Evolutionary conservation across 2,888 invertebrate genomes (phyloP).

Genomic region (Brachyopa scutellaris): DNA sequence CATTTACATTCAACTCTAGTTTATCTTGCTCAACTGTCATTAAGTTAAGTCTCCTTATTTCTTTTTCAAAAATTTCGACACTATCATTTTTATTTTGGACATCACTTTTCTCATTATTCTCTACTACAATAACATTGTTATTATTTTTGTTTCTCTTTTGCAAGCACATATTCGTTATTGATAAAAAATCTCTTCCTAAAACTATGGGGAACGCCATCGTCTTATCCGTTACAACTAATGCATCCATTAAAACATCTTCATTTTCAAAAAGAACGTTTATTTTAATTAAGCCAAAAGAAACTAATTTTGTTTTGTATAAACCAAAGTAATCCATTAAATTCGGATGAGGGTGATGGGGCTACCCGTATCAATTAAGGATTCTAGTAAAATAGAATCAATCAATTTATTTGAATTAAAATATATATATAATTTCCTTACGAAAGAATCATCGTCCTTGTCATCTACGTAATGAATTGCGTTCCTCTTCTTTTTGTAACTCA

Average conservation of each 20-base stretch:
- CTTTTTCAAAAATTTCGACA: no score
- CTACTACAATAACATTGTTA: background rate
- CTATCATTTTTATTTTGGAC: no score
- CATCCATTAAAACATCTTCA: no score
- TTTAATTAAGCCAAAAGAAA: no score
- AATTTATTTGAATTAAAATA: no score
- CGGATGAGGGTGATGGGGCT: conserved; percentile 18
- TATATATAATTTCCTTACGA: no score
- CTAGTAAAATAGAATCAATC: no score
- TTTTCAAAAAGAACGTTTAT: no score
- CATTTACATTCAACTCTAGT: no score
- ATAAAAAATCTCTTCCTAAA: background rate
- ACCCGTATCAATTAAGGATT: conserved; percentile 28
- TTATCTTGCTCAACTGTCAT: no score
- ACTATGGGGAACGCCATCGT: conserved; percentile 16
- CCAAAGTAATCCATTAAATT: conserved; percentile 1
- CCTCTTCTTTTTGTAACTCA: background rate
- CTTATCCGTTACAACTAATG: background rate
- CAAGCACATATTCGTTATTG: background rate
- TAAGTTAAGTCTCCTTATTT: no score
- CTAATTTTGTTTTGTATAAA: background rate
- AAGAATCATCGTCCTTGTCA: background rate
- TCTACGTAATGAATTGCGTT: background rate
- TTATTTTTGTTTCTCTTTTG: background rate
- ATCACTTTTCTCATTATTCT: background rate